Percentiles rank a stretch among this genome's conserved stretches.
Evolutionary conservation across 2,888 invertebrate species (phyloP).

Genomic region (Mesorhabditis belari): DNA sequence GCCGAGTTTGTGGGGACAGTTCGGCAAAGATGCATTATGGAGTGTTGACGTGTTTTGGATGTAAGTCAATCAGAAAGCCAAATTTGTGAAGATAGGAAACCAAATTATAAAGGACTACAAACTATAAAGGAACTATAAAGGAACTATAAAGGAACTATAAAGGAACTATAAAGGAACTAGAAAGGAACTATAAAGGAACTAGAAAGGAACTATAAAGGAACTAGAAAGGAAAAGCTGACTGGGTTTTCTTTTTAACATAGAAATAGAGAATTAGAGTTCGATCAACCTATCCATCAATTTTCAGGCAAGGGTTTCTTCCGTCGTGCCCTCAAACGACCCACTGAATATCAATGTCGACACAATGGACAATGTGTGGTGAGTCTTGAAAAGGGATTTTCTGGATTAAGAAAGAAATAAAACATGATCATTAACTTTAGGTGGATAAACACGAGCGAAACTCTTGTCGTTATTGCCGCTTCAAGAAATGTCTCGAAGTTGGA

Average conservation of each 20-base stretch:
- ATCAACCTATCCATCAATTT: neutral
- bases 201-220: no score
- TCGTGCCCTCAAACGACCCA: constrained; percentile 45
- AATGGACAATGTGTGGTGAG: constrained; percentile 44
- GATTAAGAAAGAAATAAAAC: neutral
- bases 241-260: neutral
- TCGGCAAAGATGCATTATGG: constrained; percentile 52
- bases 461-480: constrained; percentile 48
- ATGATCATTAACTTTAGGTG: constrained; percentile 2
- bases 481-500: constrained; percentile 50
- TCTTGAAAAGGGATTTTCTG: neutral
- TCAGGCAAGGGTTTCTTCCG: constrained; percentile 41
- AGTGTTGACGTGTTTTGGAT: constrained; percentile 48
- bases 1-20: constrained; percentile 50
- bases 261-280: no score
- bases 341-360: constrained; percentile 49
- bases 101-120: no score
- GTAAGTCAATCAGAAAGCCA: constrained; percentile 13
- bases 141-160: no score
- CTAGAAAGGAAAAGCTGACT: no score
- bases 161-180: no score
- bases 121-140: no score
- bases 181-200: no score
- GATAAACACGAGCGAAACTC: constrained; percentile 36
- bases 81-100: neutral